Evolutionary conservation across 2,888 invertebrate species (phyloP).

Genomic region (Flexamia atlantica): DNA sequence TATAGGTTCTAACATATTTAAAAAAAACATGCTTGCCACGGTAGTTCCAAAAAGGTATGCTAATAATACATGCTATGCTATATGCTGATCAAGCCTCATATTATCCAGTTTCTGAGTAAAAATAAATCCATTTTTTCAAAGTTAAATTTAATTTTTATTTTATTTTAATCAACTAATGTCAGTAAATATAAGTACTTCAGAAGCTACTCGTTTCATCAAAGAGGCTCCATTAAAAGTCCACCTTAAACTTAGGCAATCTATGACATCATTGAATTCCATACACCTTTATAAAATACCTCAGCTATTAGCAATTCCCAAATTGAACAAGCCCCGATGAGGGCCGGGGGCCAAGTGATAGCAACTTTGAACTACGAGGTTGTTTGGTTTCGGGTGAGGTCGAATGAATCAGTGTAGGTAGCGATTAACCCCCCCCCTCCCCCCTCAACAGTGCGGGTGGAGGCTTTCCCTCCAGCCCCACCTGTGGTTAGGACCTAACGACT

Average conservation of each 20-base stretch:
- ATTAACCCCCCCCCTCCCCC: constrained; percentile 13
- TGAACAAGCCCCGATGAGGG: constrained; percentile 22
- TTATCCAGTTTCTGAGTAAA: too few species aligned
- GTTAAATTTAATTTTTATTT: too few species aligned
- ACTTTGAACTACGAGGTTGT: background rate
- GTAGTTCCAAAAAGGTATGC: too few species aligned
- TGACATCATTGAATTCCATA: background rate
- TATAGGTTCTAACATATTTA: too few species aligned
- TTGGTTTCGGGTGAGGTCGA: constrained; percentile 3
- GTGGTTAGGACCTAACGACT: constrained; percentile 33
- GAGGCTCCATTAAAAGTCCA: too few species aligned
- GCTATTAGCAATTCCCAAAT: constrained; percentile 19
- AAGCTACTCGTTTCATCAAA: too few species aligned
- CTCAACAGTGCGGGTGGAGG: constrained; percentile 26
- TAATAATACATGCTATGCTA: too few species aligned
- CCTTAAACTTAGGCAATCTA: background rate
- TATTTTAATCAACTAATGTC: too few species aligned
- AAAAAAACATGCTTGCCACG: too few species aligned
- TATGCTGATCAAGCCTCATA: too few species aligned
- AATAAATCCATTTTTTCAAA: too few species aligned
- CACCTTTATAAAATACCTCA: background rate
- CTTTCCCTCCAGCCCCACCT: constrained; percentile 29
- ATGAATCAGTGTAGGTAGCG: background rate
- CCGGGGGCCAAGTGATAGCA: background rate
- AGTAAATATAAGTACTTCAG: too few species aligned